Percentiles rank a stretch among this genome's conserved stretches.
phyloP scores from a whole-genome alignment of 2,113 vertebrate genomes.

The Scomber colias region DNA sequence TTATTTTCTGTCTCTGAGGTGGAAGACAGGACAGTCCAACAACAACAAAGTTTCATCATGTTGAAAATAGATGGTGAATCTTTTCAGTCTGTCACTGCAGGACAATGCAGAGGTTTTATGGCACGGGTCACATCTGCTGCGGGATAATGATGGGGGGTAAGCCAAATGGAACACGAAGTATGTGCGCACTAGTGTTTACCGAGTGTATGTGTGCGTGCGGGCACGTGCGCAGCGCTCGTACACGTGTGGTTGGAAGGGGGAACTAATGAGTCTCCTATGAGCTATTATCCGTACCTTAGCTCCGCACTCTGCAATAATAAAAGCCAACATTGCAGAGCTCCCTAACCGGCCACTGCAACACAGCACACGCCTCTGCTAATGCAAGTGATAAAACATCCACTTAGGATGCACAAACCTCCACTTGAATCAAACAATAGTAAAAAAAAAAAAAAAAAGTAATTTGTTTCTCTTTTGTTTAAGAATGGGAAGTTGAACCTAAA shows the following conservation, averaged over 20 bases:
- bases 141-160: conserved; percentile 79
- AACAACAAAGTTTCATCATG: conserved; percentile 33
- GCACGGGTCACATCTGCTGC: conserved; percentile 80
- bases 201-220: background rate
- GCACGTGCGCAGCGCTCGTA: background rate
- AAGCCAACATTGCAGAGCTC: conserved; percentile 66
- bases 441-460: background rate
- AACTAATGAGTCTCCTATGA: conserved; percentile 81
- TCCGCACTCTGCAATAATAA: conserved; percentile 68
- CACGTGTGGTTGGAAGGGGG: conserved; percentile 40
- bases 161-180: conserved; percentile 78
- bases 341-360: conserved; percentile 53
- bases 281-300: conserved; percentile 74
- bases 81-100: conserved; percentile 47
- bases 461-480: background rate
- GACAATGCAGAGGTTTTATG: conserved; percentile 73
- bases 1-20: background rate
- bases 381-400: conserved; percentile 9
- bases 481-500: background rate
- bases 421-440: conserved; percentile 8
- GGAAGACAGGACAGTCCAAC: conserved; percentile 5
- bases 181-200: conserved; percentile 35
- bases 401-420: conserved; percentile 11
- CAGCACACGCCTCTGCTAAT: conserved; percentile 43
- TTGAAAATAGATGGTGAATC: conserved; percentile 25